Conservation (phyloP, 2,113 vertebrate genomes). For the Microcebus tavaratra region DNA sequence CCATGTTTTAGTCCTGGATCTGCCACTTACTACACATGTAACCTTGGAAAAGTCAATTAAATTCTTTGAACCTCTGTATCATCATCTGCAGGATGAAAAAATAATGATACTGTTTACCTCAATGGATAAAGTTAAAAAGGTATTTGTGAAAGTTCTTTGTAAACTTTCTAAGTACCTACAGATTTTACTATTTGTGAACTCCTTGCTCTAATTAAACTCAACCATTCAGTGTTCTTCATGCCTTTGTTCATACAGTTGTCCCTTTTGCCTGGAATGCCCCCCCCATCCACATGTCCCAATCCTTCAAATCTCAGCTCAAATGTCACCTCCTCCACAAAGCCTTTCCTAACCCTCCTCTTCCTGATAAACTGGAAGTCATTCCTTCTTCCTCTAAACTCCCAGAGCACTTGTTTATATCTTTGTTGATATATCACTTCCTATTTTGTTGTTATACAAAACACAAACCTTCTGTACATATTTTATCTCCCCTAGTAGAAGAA, state of each 20-base stretch:
- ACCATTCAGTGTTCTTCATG: conserved; percentile 25
- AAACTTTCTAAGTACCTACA: conserved; percentile 11
- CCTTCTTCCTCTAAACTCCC: conserved; percentile 8
- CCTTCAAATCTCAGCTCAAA: conserved; percentile 70
- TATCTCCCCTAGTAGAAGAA: background rate
- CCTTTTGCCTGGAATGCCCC: conserved; percentile 44
- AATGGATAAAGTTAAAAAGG: conserved; percentile 48
- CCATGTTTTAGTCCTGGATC: background rate
- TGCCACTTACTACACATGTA: conserved; percentile 24
- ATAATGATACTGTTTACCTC: background rate
- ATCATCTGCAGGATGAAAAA: conserved; percentile 11
- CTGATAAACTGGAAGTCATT: conserved; percentile 40
- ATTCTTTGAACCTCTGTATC: conserved; percentile 22
- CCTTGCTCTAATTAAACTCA: conserved; percentile 44
- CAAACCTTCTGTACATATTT: background rate
- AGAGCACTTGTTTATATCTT: background rate
- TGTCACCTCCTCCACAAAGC: conserved; percentile 48
- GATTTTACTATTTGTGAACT: conserved; percentile 30
- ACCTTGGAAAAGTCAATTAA: conserved; percentile 32
- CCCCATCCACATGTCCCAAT: conserved; percentile 41
- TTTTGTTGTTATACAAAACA: conserved; percentile 37
- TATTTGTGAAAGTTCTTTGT: conserved; percentile 29
- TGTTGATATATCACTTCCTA: background rate
- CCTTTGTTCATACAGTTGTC: conserved; percentile 62
- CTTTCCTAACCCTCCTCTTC: conserved; percentile 37